A percentile compares a stretch with the other conserved stretches of the same genome.
Evolutionary conservation across 2,113 vertebrate genomes (phyloP).

Genomic region (Rostratula benghalensis): DNA sequence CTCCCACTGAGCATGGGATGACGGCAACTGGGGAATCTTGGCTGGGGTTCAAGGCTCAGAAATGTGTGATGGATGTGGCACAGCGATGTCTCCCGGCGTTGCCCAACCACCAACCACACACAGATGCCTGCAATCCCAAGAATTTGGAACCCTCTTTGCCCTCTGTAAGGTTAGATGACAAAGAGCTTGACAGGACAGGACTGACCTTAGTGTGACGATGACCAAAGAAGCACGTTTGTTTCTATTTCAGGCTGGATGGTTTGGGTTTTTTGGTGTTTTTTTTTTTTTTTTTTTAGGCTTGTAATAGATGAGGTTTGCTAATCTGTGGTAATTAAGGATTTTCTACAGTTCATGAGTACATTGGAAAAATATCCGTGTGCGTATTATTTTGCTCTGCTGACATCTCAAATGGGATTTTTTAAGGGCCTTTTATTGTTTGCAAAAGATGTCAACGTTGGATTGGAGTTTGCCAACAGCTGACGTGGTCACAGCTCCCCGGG

Average conservation of each 20-base stretch:
- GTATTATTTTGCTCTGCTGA: background rate
- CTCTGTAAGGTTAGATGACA: background rate
- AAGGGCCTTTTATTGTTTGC: no score
- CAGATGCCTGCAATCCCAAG: background rate
- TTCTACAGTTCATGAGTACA: background rate
- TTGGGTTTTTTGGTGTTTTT: no score
- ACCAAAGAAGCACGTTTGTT: background rate
- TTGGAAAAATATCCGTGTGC: background rate
- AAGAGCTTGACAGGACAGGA: background rate
- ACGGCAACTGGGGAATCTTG: accelerated
- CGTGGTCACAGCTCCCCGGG: background rate
- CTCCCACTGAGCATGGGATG: accelerated
- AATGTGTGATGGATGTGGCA: accelerated
- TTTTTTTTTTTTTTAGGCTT: background rate
- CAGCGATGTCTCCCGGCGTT: background rate
- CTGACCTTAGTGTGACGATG: background rate
- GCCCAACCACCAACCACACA: background rate
- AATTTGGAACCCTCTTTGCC: background rate
- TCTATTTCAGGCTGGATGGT: background rate
- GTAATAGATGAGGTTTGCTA: background rate
- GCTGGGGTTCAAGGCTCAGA: background rate
- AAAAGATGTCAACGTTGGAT: background rate
- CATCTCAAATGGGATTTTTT: background rate
- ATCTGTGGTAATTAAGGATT: background rate
- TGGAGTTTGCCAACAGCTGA: background rate